Base-by-base conservation (phyloP, 1,140 invertebrate genomes). In the Elymnias hypermnestra region DNA sequence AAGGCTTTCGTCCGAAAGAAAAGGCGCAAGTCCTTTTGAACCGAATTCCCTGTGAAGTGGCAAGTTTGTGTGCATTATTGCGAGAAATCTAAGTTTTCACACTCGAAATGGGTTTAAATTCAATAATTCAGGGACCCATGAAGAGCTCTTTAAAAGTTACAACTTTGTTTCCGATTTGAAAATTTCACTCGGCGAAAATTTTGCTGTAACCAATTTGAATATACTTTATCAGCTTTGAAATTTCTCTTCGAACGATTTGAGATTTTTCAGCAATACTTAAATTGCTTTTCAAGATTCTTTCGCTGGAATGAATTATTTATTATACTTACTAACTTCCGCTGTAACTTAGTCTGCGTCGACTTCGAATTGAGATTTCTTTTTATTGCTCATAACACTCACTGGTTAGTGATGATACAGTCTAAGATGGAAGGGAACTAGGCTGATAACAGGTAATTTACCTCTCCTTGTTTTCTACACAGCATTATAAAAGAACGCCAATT, bases 21-120 rank as follows among this genome's bases (percentile, higher is more conserved):
- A 35, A 40, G 37, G 8, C 29, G 23, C 23, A 9, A 37, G 9
- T 9, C 43, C 31, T 35, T 18, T 8, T 14, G 22, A 35, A 37
- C 39, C 40, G 33, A 43, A 50, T 51, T 51, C 19, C 44, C 31
- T 12, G 18, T 14, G 35, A 33, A 54, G 48, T 44, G 18, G 38
- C 38, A 41, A 56, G 26, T 46, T 46, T 38, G 46, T 48, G 48
- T 47, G 49, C 37, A 42, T 41, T 55, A 52, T 55, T 35, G 45
- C 44, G 57, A 58, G 43, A 57, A 56, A 60, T 49, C 36, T 45
- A 35, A 56, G 37, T 53, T 60, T 49, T 40, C 45, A 53, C 57
- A 44, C 47, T 49, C 42, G 21, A 46, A 48, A 45, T 48, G 37
- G 29, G 48, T 59, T 59, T 45, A 51, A 55, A 59, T 59, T 51